Base-by-base conservation (phyloP, 2,888 invertebrate genomes). In the Caenorhabditis virilis region DNA sequence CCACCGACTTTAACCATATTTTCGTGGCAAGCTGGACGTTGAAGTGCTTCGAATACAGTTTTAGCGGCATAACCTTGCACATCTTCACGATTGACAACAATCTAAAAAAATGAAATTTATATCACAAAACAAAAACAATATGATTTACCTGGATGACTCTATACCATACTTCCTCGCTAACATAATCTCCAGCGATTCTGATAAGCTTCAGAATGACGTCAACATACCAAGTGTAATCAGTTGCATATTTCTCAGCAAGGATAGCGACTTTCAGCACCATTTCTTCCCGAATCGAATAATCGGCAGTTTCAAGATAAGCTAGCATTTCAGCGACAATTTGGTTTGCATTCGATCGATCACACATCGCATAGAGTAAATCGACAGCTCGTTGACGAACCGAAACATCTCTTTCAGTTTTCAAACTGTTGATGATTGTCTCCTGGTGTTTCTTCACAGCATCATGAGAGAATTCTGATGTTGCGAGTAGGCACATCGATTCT, bases 1-100 rank as follows among this genome's bases (percentile, higher is more conserved):
- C 97, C 98, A 64, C 97, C 97, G 54, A 98, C 98, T 89, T 98
- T 99, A 1, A 98, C 97, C 98, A 99, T 98, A 85, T 99, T 99
- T 86, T 99, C 98, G 85, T 98, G 98, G 83, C 98, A 99, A 25
- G 98, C 97, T 20, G 97, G 95, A 30, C 95, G 95, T 87, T 98
- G 80, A 2, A 83, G 74, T 7, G 83, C 83, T 58, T 98, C 98
- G 87, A 98, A 98, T 23, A 97, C 97, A 53, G 97, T 98, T 87
- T 98, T 99, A 48, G 97, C 97, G 63, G 98, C 97, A 87, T 99
- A 98, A 20, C 95, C 97, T 86, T 99, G 98, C 1, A 98, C 97
- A 86, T 99, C 98, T 84, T 98, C 97, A 80, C 97, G 89, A 85
- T 99, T 98, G 74, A 99, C 97, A 33, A 98, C 97, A 83, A 98